Base-by-base conservation (phyloP, 2,113 vertebrate genomes). In the Pavo muticus region DNA sequence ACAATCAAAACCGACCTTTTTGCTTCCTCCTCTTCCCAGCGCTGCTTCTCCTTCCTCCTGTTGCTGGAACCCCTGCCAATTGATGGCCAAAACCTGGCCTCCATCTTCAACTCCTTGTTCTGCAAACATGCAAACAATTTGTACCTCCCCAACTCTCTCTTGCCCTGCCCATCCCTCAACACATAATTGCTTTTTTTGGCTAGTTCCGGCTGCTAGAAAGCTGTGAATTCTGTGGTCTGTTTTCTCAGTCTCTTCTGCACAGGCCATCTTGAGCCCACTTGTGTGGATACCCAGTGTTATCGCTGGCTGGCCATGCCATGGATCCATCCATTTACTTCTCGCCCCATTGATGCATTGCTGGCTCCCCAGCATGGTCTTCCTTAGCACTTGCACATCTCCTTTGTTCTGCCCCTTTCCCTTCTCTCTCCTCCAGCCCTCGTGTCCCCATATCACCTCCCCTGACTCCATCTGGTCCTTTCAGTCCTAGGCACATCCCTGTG, bases 31-130 rank as follows among this genome's bases (percentile, higher is more conserved):
- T 83, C 24, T 88, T 84, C 50, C 64, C 35, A 35, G 42, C 0
- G 0, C 42, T 0, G 0, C 42, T 67, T 16, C 20, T 82, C 27
- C 27, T 82, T 85, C 23, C 42, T 75, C 14, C 68, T 47, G 50
- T 83, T 0, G 0, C 61, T 75, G 82, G 44, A 92, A 57, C 78
- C 57, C 19, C 48, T 77, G 69, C 72, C 65, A 75, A 5, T 21
- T 68, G 79, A 74, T 84, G 73, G 69, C 86, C 88, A 84, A 90
- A 94, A 68, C 57, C 45, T 84, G 94, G 61, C 52, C 91, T 93
- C 69, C 80, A 37, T 84, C 86, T 88, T 77, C 68, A 47, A 35
- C 32, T 69, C 59, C 75, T 86, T 78, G 83, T 86, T 94, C 37
- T 0, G 1, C 83, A 81, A 86, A 74, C 19, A 3, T 83, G 92